Evolutionary conservation across 2,797 vertebrate genomes (phyloP).

Genomic region (Smutsia temminckii): DNA sequence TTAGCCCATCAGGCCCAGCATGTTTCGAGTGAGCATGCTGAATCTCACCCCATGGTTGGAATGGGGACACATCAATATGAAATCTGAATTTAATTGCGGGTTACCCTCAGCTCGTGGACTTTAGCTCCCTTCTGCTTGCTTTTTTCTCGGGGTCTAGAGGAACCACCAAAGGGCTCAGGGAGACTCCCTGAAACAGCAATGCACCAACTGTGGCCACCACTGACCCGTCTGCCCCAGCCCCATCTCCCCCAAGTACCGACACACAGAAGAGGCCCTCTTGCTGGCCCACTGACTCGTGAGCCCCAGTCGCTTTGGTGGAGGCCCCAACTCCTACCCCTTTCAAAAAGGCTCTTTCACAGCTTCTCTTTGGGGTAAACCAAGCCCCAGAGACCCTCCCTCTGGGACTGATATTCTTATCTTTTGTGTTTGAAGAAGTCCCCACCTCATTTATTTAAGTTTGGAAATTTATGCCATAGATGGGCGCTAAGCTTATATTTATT

Average conservation of each 20-base stretch:
- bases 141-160: not conserved
- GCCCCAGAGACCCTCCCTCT: not conserved
- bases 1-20: not conserved
- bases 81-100: not conserved
- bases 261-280: not conserved
- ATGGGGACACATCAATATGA: accelerated
- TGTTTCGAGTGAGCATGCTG: not conserved
- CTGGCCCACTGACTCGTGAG: no score
- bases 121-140: not conserved
- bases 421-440: not conserved
- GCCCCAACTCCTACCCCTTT: not conserved
- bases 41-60: not conserved
- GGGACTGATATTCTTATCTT: not conserved
- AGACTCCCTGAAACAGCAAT: not conserved
- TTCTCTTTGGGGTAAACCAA: not conserved
- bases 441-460: not conserved
- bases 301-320: not conserved
- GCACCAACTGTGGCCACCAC: not conserved
- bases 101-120: not conserved
- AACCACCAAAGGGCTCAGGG: not conserved
- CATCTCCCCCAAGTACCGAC: not conserved
- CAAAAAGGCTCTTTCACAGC: not conserved
- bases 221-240: no score
- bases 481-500: not conserved
- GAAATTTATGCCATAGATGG: not conserved